Evolutionary conservation across 2,113 vertebrate genomes (phyloP).

Genomic region (Elephantulus edwardii): DNA sequence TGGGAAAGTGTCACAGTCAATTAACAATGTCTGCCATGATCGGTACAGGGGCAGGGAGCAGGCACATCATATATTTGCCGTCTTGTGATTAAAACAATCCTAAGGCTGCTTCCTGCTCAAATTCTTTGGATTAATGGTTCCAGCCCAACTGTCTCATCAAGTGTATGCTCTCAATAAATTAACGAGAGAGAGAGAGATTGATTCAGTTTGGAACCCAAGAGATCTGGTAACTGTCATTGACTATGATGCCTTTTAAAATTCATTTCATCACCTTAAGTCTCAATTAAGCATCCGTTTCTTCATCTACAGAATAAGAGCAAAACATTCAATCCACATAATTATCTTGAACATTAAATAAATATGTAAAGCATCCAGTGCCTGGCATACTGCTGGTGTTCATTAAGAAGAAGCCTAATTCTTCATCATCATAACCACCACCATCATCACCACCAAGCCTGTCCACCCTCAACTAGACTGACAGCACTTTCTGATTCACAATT

Average conservation of each 20-base stretch:
- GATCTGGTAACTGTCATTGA: not conserved
- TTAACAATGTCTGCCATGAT: not conserved
- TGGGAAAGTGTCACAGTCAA: not conserved
- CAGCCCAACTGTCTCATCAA: not conserved
- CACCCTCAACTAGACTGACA: not conserved
- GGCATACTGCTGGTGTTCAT: not conserved
- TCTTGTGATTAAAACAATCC: not conserved
- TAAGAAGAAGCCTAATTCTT: not conserved
- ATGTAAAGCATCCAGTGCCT: not conserved
- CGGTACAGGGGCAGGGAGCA: accelerated
- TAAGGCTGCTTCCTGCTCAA: not conserved
- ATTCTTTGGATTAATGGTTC: not conserved
- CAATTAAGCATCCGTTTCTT: no score
- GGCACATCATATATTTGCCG: not conserved
- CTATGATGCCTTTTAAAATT: not conserved
- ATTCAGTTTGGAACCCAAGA: not conserved
- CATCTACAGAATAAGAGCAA: conserved; percentile 32
- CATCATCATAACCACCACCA: not conserved
- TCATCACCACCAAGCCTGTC: not conserved
- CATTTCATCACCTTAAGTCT: conserved; percentile 8
- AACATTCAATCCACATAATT: not conserved
- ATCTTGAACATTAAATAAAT: not conserved
- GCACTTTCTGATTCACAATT: not conserved
- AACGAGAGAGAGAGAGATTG: not conserved
- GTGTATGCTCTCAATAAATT: not conserved